Evolutionary conservation across 2,113 vertebrate genomes (phyloP), one percentile per base, ranked within the genome.

Genomic region (Circaetus gallicus): DNA sequence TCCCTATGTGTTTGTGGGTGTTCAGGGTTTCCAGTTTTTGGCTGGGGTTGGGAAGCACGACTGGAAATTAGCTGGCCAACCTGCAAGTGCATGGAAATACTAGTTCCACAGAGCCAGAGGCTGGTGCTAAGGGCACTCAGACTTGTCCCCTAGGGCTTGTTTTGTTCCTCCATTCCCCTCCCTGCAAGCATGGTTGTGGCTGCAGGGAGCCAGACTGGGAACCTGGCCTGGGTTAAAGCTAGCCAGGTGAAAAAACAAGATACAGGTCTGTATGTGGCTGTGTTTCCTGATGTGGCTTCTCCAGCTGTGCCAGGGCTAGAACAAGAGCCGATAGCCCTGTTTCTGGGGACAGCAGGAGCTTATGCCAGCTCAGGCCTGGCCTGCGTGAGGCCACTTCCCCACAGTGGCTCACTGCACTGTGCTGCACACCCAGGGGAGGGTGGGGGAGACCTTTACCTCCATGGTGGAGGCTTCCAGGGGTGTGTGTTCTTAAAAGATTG

Each of bases 381-480:
- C 79, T 40, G 45, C 0, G 7, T 26, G 47, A 78, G 50, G 66
- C 50, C 14, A 1, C n/a, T 21, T 22, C 24, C n/a, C 34, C 28
- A 29, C 9, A 43, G 69, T 50, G 73, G 73, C 31, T 70, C 21
- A 0, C 19, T 26, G 65, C 49, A 70, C 34, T 59, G 43, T 36
- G 43, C 85, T 32, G 53, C 1, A 2, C 7, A 34, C 10, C 10
- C 7, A 7, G 21, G 25, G 49, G 14, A 49, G 34, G 15, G 24
- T 7, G 18, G 9, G 11, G 16, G 34, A 13, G 9, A 56, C 3
- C 31, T 66, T 56, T 4, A 20, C 49, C 50, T 70, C 31, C 11
- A 0, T 2, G 11, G 59, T 52, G 40, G 20, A 4, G 1, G 50
- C 59, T 84, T 59, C 43, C 32, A 16, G 1, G 26, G 47, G 1